Evolutionary conservation across 1,140 invertebrate genomes (phyloP).

Genomic region (Portunus trituberculatus): DNA sequence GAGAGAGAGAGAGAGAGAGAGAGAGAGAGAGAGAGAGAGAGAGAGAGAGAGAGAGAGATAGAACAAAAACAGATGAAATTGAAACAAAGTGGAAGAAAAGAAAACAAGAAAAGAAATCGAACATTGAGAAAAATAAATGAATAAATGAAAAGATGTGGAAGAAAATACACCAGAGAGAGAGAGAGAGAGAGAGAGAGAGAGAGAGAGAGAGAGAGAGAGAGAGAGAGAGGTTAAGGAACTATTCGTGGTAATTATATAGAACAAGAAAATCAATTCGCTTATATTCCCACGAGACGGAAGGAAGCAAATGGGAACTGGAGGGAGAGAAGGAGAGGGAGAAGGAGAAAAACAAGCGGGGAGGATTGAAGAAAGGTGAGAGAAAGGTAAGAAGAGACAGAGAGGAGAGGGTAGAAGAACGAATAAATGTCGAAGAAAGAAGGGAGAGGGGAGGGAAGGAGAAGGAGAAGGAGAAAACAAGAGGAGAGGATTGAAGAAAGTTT

Average conservation of each 20-base stretch:
- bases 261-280: neutral
- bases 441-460: neutral
- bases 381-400: neutral
- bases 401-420: neutral
- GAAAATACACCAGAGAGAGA: neutral
- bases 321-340: neutral
- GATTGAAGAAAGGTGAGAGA: neutral
- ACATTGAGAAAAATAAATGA: no score
- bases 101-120: no score
- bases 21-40: no score
- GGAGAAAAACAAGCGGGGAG: neutral
- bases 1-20: no score
- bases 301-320: neutral
- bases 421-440: neutral
- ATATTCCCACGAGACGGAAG: neutral
- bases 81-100: no score
- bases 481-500: neutral
- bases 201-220: conserved; percentile 31
- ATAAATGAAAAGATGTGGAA: no score
- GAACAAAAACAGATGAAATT: no score
- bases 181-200: conserved; percentile 42
- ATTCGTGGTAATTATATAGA: neutral
- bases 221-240: neutral
- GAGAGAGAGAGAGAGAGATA: no score
- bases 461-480: neutral